Percentiles rank a stretch among this genome's conserved stretches.
phyloP scores from a whole-genome alignment of 1,140 invertebrate species.

The Plectrocnemia conspersa region DNA sequence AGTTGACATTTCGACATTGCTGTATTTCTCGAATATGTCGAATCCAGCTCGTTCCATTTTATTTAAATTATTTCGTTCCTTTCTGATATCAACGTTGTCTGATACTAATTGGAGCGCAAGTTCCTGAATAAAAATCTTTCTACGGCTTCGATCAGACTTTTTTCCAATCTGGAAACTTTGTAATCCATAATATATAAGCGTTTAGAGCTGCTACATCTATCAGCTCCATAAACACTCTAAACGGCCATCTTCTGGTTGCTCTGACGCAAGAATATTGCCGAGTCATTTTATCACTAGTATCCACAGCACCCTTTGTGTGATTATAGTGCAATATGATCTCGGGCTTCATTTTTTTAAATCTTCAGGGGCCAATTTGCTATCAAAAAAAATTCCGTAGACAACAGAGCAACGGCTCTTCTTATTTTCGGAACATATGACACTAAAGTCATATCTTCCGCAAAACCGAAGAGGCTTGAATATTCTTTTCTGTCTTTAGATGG shows the following conservation, averaged over 20 bases:
- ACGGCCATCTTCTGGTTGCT: slow-evolving; percentile 38
- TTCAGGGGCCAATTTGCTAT: slow-evolving; percentile 15
- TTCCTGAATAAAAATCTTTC: slow-evolving; percentile 12
- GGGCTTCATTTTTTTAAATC: slow-evolving; percentile 7
- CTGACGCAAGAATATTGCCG: slow-evolving; percentile 34
- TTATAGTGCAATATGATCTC: slow-evolving; percentile 38
- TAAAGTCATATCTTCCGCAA: slow-evolving; percentile 17
- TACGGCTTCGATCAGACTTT: slow-evolving; percentile 1
- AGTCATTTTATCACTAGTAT: slow-evolving; percentile 39
- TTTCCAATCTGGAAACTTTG: no score
- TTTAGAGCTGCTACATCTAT: slow-evolving; percentile 38
- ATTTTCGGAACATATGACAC: slow-evolving; percentile 6
- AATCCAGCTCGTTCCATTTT: neutral
- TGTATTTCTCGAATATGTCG: neutral
- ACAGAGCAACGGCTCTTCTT: slow-evolving; percentile 1
- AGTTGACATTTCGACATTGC: neutral
- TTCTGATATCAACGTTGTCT: neutral
- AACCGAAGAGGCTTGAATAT: slow-evolving; percentile 25
- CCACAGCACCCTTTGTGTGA: slow-evolving; percentile 41
- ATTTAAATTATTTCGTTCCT: neutral
- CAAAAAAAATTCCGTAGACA: neutral
- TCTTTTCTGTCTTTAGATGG: slow-evolving; percentile 17
- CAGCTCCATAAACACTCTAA: slow-evolving; percentile 21
- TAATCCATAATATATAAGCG: slow-evolving; percentile 11
- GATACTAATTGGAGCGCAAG: neutral